Percentiles rank a stretch among this genome's conserved stretches.
Conservation (phyloP, 2,888 invertebrate genomes). For the Tipula lateralis region DNA sequence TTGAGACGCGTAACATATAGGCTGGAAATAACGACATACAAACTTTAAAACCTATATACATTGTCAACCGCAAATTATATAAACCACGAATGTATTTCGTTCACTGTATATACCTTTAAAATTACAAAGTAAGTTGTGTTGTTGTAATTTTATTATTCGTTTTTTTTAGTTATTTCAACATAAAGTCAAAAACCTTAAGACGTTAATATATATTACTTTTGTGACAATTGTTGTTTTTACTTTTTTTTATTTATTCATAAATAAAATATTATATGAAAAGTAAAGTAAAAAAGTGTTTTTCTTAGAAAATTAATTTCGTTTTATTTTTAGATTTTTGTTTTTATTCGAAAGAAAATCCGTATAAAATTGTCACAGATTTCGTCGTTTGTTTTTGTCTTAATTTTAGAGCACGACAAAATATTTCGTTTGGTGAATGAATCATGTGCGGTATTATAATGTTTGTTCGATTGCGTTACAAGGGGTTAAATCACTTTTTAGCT, state of each 20-base stretch:
- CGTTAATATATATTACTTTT: neutral
- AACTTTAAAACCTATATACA: no score
- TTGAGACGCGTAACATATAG: no score
- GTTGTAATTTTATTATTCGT: neutral
- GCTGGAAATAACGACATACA: no score
- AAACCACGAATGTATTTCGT: neutral
- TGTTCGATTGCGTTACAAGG: neutral
- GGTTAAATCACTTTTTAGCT: neutral
- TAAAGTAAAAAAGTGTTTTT: neutral
- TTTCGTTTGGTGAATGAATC: neutral
- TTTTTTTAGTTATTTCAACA: neutral
- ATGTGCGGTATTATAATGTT: neutral
- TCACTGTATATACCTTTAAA: neutral
- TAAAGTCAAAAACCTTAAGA: slow-evolving; percentile 24
- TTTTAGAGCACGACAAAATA: neutral
- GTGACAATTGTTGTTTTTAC: neutral
- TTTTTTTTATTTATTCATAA: slow-evolving; percentile 4
- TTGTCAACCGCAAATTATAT: neutral
- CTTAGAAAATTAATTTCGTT: neutral
- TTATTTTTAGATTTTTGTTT: slow-evolving; percentile 1
- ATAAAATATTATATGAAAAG: slow-evolving; percentile 7
- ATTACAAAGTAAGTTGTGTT: neutral
- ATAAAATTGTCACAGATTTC: neutral
- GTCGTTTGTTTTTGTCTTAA: neutral
- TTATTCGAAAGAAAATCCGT: slow-evolving; percentile 1